phyloP scores from a whole-genome alignment of 1,140 invertebrate species.

The Euwallacea similis region DNA sequence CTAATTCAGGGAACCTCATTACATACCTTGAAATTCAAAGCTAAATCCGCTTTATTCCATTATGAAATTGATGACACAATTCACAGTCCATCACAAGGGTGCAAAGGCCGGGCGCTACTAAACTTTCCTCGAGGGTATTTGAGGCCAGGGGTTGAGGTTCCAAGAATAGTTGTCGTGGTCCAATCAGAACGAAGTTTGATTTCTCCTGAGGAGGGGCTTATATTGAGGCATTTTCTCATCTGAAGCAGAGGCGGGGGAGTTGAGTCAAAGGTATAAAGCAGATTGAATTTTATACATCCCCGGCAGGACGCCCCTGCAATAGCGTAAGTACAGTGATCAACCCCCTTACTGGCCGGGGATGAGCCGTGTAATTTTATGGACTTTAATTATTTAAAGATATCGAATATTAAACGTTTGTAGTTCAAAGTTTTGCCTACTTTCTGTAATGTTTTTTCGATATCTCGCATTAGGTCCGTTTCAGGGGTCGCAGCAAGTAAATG shows the following conservation, averaged over 20 bases:
- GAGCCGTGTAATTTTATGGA: constrained; percentile 35
- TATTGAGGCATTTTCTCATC: not conserved
- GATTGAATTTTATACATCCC: not conserved
- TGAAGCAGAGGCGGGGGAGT: not conserved
- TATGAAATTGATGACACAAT: too few species aligned
- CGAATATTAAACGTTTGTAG: constrained; percentile 37
- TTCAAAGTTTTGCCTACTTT: constrained; percentile 10
- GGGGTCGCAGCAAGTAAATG: not conserved
- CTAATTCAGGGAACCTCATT: too few species aligned
- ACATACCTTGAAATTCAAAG: too few species aligned
- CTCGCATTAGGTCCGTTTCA: not conserved
- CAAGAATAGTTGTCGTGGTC: constrained; percentile 28
- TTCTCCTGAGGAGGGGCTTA: constrained; percentile 10
- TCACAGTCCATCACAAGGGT: too few species aligned
- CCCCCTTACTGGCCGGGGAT: constrained; percentile 13
- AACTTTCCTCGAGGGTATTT: not conserved
- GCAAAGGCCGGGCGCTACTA: constrained; percentile 7
- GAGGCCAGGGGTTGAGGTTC: constrained; percentile 2
- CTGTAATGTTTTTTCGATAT: constrained; percentile 37
- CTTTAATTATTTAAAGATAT: constrained; percentile 34
- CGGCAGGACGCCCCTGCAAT: constrained; percentile 12
- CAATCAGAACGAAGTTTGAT: constrained; percentile 22
- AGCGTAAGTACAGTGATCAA: constrained; percentile 14
- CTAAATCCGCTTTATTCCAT: too few species aligned
- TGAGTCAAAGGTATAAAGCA: not conserved